phyloP scores from a whole-genome alignment of 2,888 invertebrate genomes.

The Yponomeuta sedellus region DNA sequence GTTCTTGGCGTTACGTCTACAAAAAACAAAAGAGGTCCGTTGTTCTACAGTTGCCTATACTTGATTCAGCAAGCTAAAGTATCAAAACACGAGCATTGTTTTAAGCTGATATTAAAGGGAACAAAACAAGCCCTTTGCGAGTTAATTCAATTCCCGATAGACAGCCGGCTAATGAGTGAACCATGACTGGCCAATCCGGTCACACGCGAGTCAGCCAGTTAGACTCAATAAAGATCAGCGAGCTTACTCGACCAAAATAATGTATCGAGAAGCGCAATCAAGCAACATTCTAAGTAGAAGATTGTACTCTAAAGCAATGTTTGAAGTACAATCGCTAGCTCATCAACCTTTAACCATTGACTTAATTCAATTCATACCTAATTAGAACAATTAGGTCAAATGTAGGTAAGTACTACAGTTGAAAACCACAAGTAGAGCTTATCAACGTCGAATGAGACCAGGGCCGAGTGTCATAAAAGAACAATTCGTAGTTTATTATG shows the following conservation, averaged over 20 bases:
- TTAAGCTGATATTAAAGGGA: slow-evolving; percentile 52
- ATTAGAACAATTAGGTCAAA: too few relatives aligned
- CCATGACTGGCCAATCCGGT: slow-evolving; percentile 58
- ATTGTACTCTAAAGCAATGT: too few relatives aligned
- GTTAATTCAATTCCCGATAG: slow-evolving; percentile 66
- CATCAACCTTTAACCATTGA: too few relatives aligned
- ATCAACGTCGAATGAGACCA: too few relatives aligned
- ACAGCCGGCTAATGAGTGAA: slow-evolving; percentile 60
- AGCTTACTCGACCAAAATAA: background rate
- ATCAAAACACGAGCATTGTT: slow-evolving; percentile 38
- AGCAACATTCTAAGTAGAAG: too few relatives aligned
- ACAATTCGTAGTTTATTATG: too few relatives aligned
- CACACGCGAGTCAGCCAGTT: slow-evolving; percentile 24
- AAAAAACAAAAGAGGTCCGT: background rate
- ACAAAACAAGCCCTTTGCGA: slow-evolving; percentile 46
- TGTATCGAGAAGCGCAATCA: too few relatives aligned
- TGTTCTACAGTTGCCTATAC: background rate
- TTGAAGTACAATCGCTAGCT: too few relatives aligned
- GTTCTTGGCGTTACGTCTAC: background rate
- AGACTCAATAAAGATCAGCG: background rate
- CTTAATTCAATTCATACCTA: too few relatives aligned
- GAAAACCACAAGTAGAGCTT: too few relatives aligned
- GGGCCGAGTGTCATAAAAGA: too few relatives aligned
- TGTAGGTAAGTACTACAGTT: too few relatives aligned
- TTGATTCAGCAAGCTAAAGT: background rate